Base-by-base conservation (phyloP, 2,113 vertebrate genomes). In the Trematomus loennbergii region DNA sequence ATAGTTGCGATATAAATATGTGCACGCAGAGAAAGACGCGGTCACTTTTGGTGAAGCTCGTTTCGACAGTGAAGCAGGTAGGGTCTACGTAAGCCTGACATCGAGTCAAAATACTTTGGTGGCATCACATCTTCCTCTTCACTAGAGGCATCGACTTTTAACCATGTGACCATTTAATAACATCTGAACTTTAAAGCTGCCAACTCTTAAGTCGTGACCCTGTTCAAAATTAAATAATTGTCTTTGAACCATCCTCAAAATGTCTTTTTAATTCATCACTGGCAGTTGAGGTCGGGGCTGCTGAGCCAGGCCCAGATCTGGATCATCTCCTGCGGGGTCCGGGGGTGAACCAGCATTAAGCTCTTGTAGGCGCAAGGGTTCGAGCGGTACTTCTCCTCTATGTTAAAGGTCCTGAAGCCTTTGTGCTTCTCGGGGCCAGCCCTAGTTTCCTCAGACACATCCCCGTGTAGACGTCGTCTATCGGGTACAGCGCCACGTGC, bases 381-480 rank as follows among this genome's bases (percentile, higher is more conserved):
- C 0, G 88, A 59, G 1, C 93, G 75, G 9, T 89, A 90, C 20
- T 91, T 95, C 80, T 93, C 94, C 57, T 95, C 94, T 0, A 95
- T 95, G 73, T 95, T 94, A 60, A 96, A 96, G 0, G 97, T 97
- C 86, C 87, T 91, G 88, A 98, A 97, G 66, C 95, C 96, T 20
- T 95, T 94, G 84, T 98, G 95, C 36, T 94, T 92, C 22, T 95
- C 89, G 0, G 96, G 2, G 72, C 86, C 62, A 98, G 91, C 25
- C 96, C 96, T 54, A 96, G 69, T 40, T 96, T 97, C n/a, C 83
- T 93, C 15, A 98, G 93, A 72, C 96, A 97, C 86, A 98, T 95
- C 0, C 97, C 97, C 0, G 96, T 96, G 91, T 97, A 98, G 72
- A 98, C 96, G 0, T 98, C 97, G 0, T 97, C 96, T 0, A 97